These are phyloP conservation scores for Gryllus longicercus DNA, from an alignment of 2,888 invertebrate species.

Conservation along the genomic window DNA sequence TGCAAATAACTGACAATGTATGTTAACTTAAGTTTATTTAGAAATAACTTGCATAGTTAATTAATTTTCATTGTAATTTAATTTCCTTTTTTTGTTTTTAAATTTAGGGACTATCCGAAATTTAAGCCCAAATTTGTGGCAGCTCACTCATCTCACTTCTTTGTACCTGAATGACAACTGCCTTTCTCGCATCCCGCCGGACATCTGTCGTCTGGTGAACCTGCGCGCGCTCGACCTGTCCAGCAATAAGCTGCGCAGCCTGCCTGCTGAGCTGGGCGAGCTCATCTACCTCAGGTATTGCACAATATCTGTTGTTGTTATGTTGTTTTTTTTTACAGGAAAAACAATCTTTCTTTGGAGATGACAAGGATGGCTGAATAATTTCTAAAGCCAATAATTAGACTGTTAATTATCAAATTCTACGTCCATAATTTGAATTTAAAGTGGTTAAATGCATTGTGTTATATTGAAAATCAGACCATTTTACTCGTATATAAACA, in stretches of 20 bases:
- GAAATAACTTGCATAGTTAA: neutral
- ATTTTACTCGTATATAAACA: no score
- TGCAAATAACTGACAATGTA: neutral
- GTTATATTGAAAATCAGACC: no score
- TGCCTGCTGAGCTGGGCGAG: conserved; percentile 96
- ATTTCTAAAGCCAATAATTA: no score
- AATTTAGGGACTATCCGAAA: conserved; percentile 86
- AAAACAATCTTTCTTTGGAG: no score
- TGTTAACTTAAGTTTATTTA: neutral
- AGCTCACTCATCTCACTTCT: conserved; percentile 86
- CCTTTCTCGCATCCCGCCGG: conserved; percentile 83
- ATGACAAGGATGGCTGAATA: no score
- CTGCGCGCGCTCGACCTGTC: conserved; percentile 88
- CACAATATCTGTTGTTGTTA: neutral
- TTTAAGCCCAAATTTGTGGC: conserved; percentile 87
- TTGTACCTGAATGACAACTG: conserved; percentile 95
- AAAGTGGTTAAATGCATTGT: no score
- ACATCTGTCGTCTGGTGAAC: conserved; percentile 80
- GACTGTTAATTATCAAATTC: no score
- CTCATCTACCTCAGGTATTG: conserved; percentile 84
- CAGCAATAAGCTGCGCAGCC: conserved; percentile 87
- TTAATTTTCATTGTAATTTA: no score
- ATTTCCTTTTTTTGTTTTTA: conserved; percentile 35
- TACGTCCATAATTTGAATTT: no score
- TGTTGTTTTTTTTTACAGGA: no score